Conservation (phyloP, 2,797 vertebrate genomes). For the Silurus aristotelis region DNA sequence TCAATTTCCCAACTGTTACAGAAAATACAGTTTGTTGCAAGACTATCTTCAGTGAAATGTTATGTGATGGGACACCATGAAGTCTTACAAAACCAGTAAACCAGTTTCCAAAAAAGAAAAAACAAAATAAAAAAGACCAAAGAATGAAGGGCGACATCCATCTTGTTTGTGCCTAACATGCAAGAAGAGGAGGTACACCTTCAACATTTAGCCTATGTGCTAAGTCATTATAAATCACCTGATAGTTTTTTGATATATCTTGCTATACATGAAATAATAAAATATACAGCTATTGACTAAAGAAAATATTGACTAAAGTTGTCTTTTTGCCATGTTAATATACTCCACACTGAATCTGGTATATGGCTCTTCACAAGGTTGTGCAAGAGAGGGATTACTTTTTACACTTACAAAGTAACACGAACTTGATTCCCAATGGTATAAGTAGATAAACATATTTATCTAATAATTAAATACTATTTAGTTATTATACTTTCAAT, state of each 20-base stretch:
- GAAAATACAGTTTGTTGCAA: neutral
- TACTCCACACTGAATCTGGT: neutral
- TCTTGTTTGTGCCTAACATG: slow-evolving; percentile 17
- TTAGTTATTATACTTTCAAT: too few relatives aligned
- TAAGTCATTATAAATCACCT: slow-evolving; percentile 42
- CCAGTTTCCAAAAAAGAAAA: slow-evolving; percentile 11
- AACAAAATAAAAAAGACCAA: slow-evolving; percentile 33
- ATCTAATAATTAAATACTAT: neutral
- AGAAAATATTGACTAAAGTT: slow-evolving; percentile 32
- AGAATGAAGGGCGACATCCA: slow-evolving; percentile 3
- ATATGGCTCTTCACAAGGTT: neutral
- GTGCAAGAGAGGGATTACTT: neutral
- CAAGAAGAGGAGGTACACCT: slow-evolving; percentile 32
- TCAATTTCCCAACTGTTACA: slow-evolving; percentile 23
- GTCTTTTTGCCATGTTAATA: slow-evolving; percentile 9
- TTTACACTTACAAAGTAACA: neutral
- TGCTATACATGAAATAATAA: slow-evolving; percentile 51
- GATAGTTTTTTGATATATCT: slow-evolving; percentile 58
- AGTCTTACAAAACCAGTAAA: slow-evolving; percentile 36
- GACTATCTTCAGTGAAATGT: slow-evolving; percentile 34
- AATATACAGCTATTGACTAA: slow-evolving; percentile 52
- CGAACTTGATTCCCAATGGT: neutral
- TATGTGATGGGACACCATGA: slow-evolving; percentile 28
- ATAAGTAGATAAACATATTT: neutral
- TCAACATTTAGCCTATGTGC: slow-evolving; percentile 33